Percentiles rank a stretch among this genome's conserved stretches.
phyloP scores from a whole-genome alignment of 1,140 invertebrate species.

The Zaprionus ornatus region DNA sequence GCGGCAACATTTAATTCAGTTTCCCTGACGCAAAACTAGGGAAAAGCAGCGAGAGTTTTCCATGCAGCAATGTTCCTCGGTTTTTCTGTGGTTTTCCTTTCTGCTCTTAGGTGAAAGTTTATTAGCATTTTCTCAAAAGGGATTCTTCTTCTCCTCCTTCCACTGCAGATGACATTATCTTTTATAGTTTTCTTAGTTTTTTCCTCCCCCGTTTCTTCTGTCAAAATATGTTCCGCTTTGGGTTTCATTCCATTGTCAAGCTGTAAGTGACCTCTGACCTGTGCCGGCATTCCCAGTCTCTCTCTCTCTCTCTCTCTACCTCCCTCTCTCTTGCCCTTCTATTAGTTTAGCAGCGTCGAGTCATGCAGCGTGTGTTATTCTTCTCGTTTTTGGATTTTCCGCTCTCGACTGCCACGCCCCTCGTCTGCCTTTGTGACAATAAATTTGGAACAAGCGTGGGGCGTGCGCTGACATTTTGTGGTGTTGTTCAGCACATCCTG shows the following conservation, averaged over 20 bases:
- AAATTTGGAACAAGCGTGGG: slow-evolving; percentile 76
- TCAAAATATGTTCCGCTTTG: slow-evolving; percentile 17
- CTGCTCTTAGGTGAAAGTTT: slow-evolving; percentile 3
- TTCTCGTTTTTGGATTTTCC: slow-evolving; percentile 7
- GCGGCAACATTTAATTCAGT: not conserved
- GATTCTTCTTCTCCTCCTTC: not conserved
- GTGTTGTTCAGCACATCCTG: slow-evolving; percentile 46
- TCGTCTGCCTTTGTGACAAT: slow-evolving; percentile 70
- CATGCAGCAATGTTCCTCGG: not conserved
- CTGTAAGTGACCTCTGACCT: slow-evolving; percentile 26
- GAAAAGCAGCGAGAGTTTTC: not conserved
- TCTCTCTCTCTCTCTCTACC: not conserved
- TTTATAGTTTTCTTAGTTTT: slow-evolving; percentile 3
- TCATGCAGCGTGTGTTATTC: slow-evolving; percentile 21
- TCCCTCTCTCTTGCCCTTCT: slow-evolving; percentile 34
- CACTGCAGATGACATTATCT: slow-evolving; percentile 17
- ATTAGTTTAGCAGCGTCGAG: slow-evolving; percentile 68
- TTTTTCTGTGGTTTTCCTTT: not conserved
- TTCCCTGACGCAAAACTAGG: not conserved
- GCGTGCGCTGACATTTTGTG: slow-evolving; percentile 70
- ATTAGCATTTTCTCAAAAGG: slow-evolving; percentile 15
- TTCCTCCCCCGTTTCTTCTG: not conserved
- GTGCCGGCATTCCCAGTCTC: not conserved
- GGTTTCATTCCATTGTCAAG: slow-evolving; percentile 30
- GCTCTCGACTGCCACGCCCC: slow-evolving; percentile 21